Evolutionary conservation across 2,888 invertebrate species (phyloP), one percentile per base, ranked within the genome.

Genomic region (Meghimatium bilineatum): DNA sequence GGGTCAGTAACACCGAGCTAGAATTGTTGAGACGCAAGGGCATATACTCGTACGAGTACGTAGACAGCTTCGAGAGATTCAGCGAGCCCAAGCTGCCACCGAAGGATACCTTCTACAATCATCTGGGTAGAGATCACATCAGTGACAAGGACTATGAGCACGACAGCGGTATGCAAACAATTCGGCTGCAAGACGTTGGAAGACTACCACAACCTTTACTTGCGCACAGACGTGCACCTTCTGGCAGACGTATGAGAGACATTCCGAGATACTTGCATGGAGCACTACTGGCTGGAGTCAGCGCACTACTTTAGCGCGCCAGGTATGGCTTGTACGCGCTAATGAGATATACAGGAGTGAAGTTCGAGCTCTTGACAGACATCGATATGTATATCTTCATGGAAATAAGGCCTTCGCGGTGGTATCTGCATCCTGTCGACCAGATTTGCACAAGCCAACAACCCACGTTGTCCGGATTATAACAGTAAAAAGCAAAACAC

Each of bases 221-320:
- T 67, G 0, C 1, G 14, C 29, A 32, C 67, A 1, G 67, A 79
- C 44, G 79, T 66, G 0, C 29, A n/a, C 32, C 32, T 67, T 8
- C n/a, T 79, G 17, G 79, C 79, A 5, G 79, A 79, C 49, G 67
- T 67, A 17, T 79, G n/a, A n/a, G n/a, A n/a, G n/a, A n/a, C n/a
- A n/a, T n/a, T n/a, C 67, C 29, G 66, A 79, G 44, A 20, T 44
- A 17, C 67, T 49, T 34, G 17, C 29, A 38, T 79, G 67, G 5
- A 38, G 34, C 38, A 8, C 6, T 67, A 38, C 38, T 0, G 67
- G n/a, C 14, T 79, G 29, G 79, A 67, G 32, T 44, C 67, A 32
- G 44, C 67, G 14, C 44, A 79, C 67, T 79, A 44, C 52, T n/a
- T 52, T 17, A 44, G 66, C 32, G 17, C 44, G 36, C 79, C 79